These are phyloP conservation scores for Brachyhypopomus occidentalis DNA, from an alignment of 2,113 vertebrate species.

Conservation along the genomic window DNA sequence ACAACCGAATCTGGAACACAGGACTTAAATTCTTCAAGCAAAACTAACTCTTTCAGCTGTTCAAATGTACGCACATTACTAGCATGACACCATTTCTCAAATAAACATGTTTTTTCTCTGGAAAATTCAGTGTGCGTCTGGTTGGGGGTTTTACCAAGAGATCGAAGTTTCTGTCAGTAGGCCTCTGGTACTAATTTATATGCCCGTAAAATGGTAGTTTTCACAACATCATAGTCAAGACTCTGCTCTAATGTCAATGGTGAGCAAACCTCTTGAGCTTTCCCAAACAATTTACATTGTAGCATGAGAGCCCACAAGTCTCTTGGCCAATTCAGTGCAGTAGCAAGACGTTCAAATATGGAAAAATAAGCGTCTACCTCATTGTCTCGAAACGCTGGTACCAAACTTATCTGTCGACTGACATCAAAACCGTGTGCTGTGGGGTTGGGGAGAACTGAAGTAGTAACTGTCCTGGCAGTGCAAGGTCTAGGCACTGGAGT, in stretches of 20 bases:
- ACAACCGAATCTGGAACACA: neutral
- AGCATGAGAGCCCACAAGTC: neutral
- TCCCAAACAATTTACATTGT: neutral
- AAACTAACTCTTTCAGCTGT: neutral
- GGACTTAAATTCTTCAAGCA: slow-evolving; percentile 9
- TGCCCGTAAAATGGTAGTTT: no score
- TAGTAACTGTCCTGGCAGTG: no score
- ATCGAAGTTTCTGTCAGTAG: neutral
- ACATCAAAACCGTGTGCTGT: slow-evolving; percentile 61
- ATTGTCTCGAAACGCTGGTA: neutral
- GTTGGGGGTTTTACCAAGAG: neutral
- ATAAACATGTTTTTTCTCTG: neutral
- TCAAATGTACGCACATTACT: neutral
- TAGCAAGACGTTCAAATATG: neutral
- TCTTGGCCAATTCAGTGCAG: neutral
- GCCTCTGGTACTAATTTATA: neutral
- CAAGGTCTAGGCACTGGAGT: no score
- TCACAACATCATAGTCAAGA: no score
- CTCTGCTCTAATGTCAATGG: no score
- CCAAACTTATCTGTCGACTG: no score
- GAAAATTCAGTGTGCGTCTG: neutral
- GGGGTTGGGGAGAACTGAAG: no score
- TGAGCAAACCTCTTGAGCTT: neutral
- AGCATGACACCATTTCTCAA: slow-evolving; percentile 18
- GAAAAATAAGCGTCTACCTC: neutral